phyloP scores from a whole-genome alignment of 2,113 vertebrate species.

The Conger conger region DNA sequence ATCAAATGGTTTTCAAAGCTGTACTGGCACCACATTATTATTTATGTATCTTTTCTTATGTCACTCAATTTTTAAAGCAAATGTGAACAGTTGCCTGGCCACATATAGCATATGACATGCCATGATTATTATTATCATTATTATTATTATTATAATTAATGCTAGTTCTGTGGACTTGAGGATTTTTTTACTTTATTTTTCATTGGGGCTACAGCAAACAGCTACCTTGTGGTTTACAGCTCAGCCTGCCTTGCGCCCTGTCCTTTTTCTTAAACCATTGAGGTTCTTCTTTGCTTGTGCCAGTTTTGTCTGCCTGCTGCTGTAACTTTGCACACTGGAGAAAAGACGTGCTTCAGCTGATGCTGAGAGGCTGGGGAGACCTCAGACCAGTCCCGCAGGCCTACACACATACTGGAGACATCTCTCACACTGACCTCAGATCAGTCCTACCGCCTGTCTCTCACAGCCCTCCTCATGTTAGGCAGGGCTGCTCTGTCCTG shows the following conservation, averaged over 20 bases:
- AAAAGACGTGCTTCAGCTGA: conserved; percentile 17
- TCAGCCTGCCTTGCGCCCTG: conserved; percentile 6
- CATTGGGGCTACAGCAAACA: conserved; percentile 3
- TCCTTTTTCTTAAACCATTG: conserved; percentile 16
- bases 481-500: background rate
- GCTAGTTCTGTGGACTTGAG: conserved; percentile 7
- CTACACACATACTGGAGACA: background rate
- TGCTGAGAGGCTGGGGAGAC: conserved; percentile 11
- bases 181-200: conserved; percentile 11
- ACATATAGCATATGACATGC: conserved; percentile 1
- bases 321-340: conserved; percentile 30
- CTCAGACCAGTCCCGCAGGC: conserved; percentile 20
- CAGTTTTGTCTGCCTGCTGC: conserved; percentile 13
- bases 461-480: background rate
- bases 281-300: conserved; percentile 7
- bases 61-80: conserved; percentile 8
- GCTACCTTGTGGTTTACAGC: conserved; percentile 13
- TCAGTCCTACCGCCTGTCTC: background rate
- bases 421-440: conserved; percentile 11
- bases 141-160: background rate
- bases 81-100: conserved; percentile 7
- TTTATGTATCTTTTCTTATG: background rate
- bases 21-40: background rate
- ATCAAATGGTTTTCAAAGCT: background rate
- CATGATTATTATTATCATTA: background rate